Conservation (phyloP, 2,113 vertebrate species). For the Elachura formosa region DNA sequence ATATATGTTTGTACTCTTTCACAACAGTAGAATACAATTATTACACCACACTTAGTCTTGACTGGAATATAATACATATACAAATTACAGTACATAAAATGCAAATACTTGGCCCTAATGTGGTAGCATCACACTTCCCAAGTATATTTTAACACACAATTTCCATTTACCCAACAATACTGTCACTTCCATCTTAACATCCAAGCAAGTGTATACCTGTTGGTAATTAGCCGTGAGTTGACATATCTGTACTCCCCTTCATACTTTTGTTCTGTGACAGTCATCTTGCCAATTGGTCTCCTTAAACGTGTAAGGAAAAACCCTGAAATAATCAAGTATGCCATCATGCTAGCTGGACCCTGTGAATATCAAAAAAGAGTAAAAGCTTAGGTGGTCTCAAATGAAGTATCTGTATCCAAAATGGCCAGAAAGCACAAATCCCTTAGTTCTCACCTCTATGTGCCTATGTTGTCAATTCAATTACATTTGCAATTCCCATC, state of each 20-base stretch:
- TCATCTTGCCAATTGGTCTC: conserved; percentile 97
- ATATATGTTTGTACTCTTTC: not conserved
- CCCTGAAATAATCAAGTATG: conserved; percentile 93
- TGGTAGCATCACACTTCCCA: not conserved
- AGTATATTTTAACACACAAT: not conserved
- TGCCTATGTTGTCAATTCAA: not conserved
- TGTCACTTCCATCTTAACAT: not conserved
- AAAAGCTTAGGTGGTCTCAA: not conserved
- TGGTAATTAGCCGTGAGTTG: conserved; percentile 97
- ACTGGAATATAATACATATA: not conserved
- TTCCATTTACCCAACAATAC: not conserved
- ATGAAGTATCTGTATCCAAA: not conserved
- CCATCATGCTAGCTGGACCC: conserved; percentile 93
- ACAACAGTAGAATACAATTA: not conserved
- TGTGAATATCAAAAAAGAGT: conserved; percentile 39
- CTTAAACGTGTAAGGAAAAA: conserved; percentile 90
- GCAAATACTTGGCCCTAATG: not conserved
- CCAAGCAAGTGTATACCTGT: conserved; percentile 77
- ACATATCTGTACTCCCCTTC: conserved; percentile 97
- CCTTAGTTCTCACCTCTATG: not conserved
- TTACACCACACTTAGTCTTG: not conserved
- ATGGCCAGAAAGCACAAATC: not conserved
- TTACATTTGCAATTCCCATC: not conserved
- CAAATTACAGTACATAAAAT: not conserved
- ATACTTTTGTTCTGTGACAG: conserved; percentile 87